These are phyloP conservation scores for Lagocephalus sceleratus DNA, from an alignment of 2,797 vertebrate species.

Conservation along the genomic window DNA sequence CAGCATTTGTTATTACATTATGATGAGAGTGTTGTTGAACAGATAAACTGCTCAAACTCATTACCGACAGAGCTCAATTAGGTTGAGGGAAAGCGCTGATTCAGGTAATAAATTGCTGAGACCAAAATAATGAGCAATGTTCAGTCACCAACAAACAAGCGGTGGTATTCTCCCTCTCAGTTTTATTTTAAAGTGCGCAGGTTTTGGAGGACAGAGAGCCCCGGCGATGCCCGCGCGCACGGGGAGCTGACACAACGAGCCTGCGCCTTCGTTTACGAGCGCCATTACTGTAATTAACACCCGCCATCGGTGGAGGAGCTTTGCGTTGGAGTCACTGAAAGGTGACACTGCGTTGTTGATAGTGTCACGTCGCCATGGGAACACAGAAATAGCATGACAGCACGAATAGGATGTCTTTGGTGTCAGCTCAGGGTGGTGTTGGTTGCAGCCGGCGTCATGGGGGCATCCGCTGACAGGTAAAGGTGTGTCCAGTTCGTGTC, in stretches of 20 bases:
- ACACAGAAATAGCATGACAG: conserved; percentile 40
- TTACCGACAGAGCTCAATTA: no score
- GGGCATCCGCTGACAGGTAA: conserved; percentile 20
- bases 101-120: no score
- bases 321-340: conserved; percentile 45
- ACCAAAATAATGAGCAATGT: no score
- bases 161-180: no score
- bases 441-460: conserved; percentile 35
- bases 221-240: background rate
- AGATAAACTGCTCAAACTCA: no score
- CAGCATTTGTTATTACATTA: no score
- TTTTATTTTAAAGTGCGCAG: no score
- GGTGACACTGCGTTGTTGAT: conserved; percentile 45
- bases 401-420: conserved; percentile 28
- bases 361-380: conserved; percentile 48
- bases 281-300: conserved; percentile 66
- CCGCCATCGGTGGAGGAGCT: conserved; percentile 36
- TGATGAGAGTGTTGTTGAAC: no score
- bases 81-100: no score
- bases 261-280: conserved; percentile 17
- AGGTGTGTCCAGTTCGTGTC: conserved; percentile 17
- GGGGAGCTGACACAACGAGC: no score
- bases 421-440: conserved; percentile 22
- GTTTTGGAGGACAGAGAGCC: background rate
- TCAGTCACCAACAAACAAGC: no score